Percentiles rank a stretch among this genome's conserved stretches.
Conservation (phyloP, 2,888 invertebrate genomes). For the Adelognathus sp. region DNA sequence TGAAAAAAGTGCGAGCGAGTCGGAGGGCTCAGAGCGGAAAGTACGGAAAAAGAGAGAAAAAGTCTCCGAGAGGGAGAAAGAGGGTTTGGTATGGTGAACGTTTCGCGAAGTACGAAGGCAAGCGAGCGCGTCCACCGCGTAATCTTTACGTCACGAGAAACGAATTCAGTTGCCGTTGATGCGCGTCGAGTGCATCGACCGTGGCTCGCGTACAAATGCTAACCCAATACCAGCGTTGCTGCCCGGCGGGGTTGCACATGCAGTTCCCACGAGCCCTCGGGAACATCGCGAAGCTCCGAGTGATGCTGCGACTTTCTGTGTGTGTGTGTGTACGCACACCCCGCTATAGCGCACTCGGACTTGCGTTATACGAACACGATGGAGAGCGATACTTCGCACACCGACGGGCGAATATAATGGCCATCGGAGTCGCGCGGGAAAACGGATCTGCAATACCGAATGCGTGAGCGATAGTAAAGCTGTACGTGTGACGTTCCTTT, state of each 20-base stretch:
- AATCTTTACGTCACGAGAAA: conserved; percentile 56
- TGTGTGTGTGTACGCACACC: conserved; percentile 11
- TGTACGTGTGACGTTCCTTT: neutral
- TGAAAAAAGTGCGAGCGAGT: neutral
- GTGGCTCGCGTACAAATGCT: conserved; percentile 11
- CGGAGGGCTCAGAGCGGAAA: neutral
- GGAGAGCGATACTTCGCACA: neutral
- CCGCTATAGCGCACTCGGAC: conserved; percentile 19
- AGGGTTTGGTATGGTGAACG: conserved; percentile 8
- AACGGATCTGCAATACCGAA: conserved; percentile 55
- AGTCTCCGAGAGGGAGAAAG: neutral
- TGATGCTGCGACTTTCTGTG: conserved; percentile 1
- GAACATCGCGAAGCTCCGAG: neutral
- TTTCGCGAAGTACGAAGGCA: conserved; percentile 38
- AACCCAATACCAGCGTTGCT: conserved; percentile 6
- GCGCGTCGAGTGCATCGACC: conserved; percentile 47
- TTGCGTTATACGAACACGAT: neutral
- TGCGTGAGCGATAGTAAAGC: conserved; percentile 30
- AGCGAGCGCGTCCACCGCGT: conserved; percentile 50
- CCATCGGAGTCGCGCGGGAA: conserved; percentile 41
- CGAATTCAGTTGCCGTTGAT: conserved; percentile 53
- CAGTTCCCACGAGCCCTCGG: conserved; percentile 32
- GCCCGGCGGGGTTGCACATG: conserved; percentile 6
- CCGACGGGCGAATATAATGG: conserved; percentile 53
- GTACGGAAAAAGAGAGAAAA: neutral